Evolutionary conservation across 1,140 invertebrate genomes (phyloP), one percentile per base, ranked within the genome.

Genomic region (Platyscapa corneri): DNA sequence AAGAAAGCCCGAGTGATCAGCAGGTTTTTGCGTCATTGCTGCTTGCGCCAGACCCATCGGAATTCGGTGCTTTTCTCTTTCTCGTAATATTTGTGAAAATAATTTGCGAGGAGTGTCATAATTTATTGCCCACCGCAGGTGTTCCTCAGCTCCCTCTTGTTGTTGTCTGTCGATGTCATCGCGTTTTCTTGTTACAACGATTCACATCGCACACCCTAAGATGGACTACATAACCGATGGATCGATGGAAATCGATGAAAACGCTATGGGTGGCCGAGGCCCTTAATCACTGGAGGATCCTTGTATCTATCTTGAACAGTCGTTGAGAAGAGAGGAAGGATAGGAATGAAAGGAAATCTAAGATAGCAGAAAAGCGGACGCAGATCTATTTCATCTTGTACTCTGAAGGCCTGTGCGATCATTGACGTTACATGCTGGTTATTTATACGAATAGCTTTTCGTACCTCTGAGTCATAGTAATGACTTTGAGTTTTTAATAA

Each of bases 401-500:
- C 6, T 46, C 27, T 46, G 18, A 3, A 10, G 14, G 39, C 34
- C 27, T 16, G 12, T 3, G 60, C 67, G 32, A 39, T 37, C 14
- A 10, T 70, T 12, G 5, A 20, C 14, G 34, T n/a, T 39, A 16
- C 20, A 34, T 16, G 5, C 67, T 12, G 5, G 20, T 70, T 70
- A 70, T 70, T 70, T 70, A 70, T 42, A 42, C 8, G 70, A 74
- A 74, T 74, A 74, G 30, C 70, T 74, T 42, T 74, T 74, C 70
- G 70, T 74, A 12, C 18, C 37, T 39, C 37, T 20, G 1, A 53
- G 39, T 77, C 49, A 53, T n/a, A 37, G 30, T 32, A 46, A 20
- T 83, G 82, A 76, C 72, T 76, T 83, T 82, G 80, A 46, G 14
- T 64, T 83, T 76, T 83, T 76, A 83, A 76, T 60, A 72, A 83